Percentiles rank a stretch among this genome's conserved stretches.
Evolutionary conservation across 2,797 vertebrate genomes (phyloP).

Genomic region (Borostomias antarcticus): DNA sequence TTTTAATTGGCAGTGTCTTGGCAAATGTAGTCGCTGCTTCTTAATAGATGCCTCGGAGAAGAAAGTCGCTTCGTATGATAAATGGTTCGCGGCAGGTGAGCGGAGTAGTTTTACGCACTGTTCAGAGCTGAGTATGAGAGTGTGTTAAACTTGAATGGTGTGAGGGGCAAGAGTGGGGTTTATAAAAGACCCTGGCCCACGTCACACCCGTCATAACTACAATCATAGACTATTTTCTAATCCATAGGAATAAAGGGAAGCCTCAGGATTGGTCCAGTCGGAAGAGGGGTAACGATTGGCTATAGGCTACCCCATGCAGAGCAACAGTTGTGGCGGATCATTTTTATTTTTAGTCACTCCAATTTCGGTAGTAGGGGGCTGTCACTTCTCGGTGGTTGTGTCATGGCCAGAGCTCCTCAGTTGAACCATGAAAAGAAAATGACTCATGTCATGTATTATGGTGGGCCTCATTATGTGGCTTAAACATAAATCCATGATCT

Average conservation of each 20-base stretch:
- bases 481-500: neutral
- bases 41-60: slow-evolving; percentile 48
- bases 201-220: slow-evolving; percentile 79
- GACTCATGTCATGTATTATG: slow-evolving; percentile 28
- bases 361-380: slow-evolving; percentile 57
- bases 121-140: slow-evolving; percentile 41
- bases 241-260: slow-evolving; percentile 59
- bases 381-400: slow-evolving; percentile 61
- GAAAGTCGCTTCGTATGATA: slow-evolving; percentile 29
- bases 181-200: slow-evolving; percentile 71
- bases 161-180: slow-evolving; percentile 54
- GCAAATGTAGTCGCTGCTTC: slow-evolving; percentile 59
- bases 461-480: neutral
- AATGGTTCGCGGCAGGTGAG: slow-evolving; percentile 45
- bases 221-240: slow-evolving; percentile 78
- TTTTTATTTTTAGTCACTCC: slow-evolving; percentile 81
- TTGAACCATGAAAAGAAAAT: slow-evolving; percentile 66
- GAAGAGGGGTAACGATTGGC: slow-evolving; percentile 66
- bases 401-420: slow-evolving; percentile 44
- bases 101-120: slow-evolving; percentile 41
- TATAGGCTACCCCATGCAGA: slow-evolving; percentile 45
- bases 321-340: slow-evolving; percentile 64
- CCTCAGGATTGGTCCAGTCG: slow-evolving; percentile 61
- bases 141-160: slow-evolving; percentile 63
- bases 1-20: slow-evolving; percentile 70